Conservation (phyloP, 2,797 vertebrate genomes). For the Ara ararauna region DNA sequence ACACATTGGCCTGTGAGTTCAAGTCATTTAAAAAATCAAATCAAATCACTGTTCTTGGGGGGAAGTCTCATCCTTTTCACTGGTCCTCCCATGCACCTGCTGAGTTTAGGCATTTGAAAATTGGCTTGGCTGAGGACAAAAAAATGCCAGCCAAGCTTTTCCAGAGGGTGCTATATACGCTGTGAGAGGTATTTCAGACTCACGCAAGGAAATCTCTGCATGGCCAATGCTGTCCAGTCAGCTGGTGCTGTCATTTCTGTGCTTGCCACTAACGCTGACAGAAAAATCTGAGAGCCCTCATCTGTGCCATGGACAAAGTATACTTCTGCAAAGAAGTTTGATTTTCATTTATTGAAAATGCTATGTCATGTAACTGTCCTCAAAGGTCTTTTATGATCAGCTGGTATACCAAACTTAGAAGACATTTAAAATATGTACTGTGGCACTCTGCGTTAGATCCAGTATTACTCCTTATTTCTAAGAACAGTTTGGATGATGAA, state of each 20-base stretch:
- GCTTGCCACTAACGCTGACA: not conserved
- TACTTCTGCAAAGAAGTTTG: not conserved
- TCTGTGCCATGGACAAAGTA: not conserved
- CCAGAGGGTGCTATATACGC: not conserved
- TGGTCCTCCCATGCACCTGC: not conserved
- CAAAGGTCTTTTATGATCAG: not conserved
- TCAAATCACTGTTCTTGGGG: fast-evolving
- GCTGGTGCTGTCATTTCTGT: not conserved
- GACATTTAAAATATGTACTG: not conserved
- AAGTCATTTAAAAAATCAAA: not conserved
- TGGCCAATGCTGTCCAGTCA: not conserved
- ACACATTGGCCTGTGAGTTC: not conserved
- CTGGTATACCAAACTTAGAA: not conserved
- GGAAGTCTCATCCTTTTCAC: not conserved
- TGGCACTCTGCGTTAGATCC: not conserved
- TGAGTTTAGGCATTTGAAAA: not conserved
- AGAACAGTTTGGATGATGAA: not conserved
- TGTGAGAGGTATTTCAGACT: not conserved
- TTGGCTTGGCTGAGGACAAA: not conserved
- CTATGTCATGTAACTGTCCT: not conserved
- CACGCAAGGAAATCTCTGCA: not conserved
- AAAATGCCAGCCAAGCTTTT: not conserved
- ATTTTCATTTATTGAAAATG: not conserved
- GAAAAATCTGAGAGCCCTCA: not conserved
- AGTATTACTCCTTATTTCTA: not conserved